Base-by-base conservation (phyloP, 2,888 invertebrate species). In the Phyto melanocephala region DNA sequence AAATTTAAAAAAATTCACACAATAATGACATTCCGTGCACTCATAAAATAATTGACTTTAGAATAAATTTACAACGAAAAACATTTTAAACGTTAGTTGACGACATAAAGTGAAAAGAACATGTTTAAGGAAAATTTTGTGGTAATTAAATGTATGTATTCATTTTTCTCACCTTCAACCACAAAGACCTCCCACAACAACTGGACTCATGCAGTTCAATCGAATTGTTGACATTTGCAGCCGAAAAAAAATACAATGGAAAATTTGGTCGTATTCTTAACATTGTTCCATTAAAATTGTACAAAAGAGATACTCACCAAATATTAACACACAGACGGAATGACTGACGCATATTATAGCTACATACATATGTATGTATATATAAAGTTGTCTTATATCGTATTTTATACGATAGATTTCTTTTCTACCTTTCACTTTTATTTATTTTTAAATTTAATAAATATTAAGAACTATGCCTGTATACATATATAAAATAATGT, bases 151-250 rank as follows among this genome's bases (percentile, higher is more conserved):
- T 24, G 13, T 7, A 35, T 54, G 15, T 24, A 54, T 28, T 54
- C 15, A 28, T 10, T 22, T 8, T n/a, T 8, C 28, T 15, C 54
- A 13, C 28, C 28, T 7, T 15, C 54, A 54, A 8, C 52, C 5
- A 15, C n/a, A 13, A 42, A 40, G 54, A 42, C 42, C 56, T 54
- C 54, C 68, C 68, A 68, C 42, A 13, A 45, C 17, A 24, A 28
- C 10, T 42, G 33, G n/a, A n/a, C n/a, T 24, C 67, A 52, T 52
- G 0, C 15, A 40, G 52, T 56, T 68, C 42, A 56, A 68, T 68
- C 28, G 20, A 5, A 42, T 56, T 42, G 42, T 47, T 71, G 60
- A 50, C 58, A 71, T 22, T 60, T 24, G 58, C 60, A 24, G 47
- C 47, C 11, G 22, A 47, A 24, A 37, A 42, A 56, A 68, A 28